Conservation (phyloP, 2,113 vertebrate species). For the Aphyosemion australe region DNA sequence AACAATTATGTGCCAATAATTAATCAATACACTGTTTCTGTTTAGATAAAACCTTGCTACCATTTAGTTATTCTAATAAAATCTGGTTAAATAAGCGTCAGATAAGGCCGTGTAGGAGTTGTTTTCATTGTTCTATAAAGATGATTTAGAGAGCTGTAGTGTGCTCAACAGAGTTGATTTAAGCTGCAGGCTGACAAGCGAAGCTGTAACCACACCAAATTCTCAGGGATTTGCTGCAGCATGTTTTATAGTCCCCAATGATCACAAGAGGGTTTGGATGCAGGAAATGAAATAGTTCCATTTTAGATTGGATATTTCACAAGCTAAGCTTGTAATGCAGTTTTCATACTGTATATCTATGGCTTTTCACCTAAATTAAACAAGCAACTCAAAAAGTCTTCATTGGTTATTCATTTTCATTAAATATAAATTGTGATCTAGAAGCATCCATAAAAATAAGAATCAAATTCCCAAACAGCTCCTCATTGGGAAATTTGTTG, state of each 20-base stretch:
- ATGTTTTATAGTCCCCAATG: constrained; percentile 64
- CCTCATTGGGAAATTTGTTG: constrained; percentile 53
- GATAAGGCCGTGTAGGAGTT: background rate
- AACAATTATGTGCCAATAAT: no score
- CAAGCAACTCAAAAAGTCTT: background rate
- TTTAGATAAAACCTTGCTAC: background rate
- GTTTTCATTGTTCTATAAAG: constrained; percentile 11
- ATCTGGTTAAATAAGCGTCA: background rate
- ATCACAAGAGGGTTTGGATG: constrained; percentile 64
- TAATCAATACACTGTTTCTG: no score
- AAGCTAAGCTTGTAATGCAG: constrained; percentile 52
- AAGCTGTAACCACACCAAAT: constrained; percentile 51
- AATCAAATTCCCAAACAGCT: constrained; percentile 43
- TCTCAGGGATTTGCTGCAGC: constrained; percentile 61
- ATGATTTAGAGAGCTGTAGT: constrained; percentile 9
- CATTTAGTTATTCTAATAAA: background rate
- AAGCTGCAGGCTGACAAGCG: constrained; percentile 39
- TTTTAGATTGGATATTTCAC: constrained; percentile 66
- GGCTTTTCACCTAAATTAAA: constrained; percentile 5
- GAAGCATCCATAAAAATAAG: constrained; percentile 42
- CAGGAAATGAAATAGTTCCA: constrained; percentile 72
- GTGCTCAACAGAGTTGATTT: constrained; percentile 28
- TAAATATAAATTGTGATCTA: constrained; percentile 35
- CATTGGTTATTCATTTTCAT: constrained; percentile 37
- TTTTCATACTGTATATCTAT: constrained; percentile 20